phyloP scores from a whole-genome alignment of 2,113 vertebrate species.

The Neolamprologus longior region DNA sequence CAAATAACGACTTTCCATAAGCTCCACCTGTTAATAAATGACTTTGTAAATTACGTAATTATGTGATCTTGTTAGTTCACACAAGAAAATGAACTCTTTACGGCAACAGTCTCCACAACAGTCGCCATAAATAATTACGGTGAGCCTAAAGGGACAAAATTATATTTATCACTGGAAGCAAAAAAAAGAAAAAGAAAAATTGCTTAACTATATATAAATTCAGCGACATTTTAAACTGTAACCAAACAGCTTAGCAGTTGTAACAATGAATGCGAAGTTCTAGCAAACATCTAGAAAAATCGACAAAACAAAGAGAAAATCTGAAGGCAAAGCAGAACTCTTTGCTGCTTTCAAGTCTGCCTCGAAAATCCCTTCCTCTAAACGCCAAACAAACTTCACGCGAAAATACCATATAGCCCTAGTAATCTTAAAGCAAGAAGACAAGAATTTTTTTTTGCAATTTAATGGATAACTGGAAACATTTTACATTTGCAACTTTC shows the following conservation, averaged over 20 bases:
- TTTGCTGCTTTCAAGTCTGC: not conserved
- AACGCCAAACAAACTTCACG: not conserved
- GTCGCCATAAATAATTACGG: slow-evolving; percentile 8
- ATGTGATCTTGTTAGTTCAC: not conserved
- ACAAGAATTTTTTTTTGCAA: rapidly evolving
- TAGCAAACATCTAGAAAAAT: not conserved
- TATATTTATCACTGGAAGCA: rapidly evolving
- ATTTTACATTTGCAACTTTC: not conserved
- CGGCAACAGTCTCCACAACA: not conserved
- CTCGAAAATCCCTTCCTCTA: rapidly evolving
- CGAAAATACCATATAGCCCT: not conserved
- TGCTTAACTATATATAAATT: not conserved
- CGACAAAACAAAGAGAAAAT: not conserved
- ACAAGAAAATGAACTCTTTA: not conserved
- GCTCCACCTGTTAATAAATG: not conserved
- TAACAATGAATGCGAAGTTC: not conserved
- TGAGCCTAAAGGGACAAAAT: slow-evolving; percentile 10
- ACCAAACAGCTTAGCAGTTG: too few relatives aligned
- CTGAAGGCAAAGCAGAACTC: rapidly evolving
- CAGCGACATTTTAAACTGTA: not conserved
- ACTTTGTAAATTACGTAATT: not conserved
- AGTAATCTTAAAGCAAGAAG: not conserved
- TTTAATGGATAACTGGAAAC: not conserved
- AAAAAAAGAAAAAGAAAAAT: not conserved
- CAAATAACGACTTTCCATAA: not conserved